These are phyloP conservation scores for Notoglanidium macrostoma DNA, from an alignment of 2,797 vertebrate species.

Conservation along the genomic window DNA sequence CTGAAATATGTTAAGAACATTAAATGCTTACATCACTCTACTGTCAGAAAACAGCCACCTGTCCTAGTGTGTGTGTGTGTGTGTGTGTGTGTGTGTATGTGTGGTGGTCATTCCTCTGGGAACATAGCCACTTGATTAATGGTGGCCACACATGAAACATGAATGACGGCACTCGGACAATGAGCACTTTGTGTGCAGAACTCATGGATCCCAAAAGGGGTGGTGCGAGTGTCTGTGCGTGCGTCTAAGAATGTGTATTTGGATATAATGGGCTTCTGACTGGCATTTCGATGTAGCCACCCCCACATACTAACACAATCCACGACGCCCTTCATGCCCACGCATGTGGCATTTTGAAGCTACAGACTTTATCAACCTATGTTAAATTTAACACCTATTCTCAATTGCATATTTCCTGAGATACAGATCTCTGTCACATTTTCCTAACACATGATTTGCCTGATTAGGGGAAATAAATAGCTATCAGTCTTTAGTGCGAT, in stretches of 20 bases:
- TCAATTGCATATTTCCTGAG: not conserved
- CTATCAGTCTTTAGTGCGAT: not conserved
- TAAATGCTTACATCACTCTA: slow-evolving; percentile 50
- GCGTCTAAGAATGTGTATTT: slow-evolving; percentile 21
- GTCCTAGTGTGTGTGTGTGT: slow-evolving; percentile 21
- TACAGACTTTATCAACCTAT: slow-evolving; percentile 46
- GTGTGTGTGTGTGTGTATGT: slow-evolving; percentile 30
- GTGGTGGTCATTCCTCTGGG: slow-evolving; percentile 62
- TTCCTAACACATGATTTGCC: slow-evolving; percentile 3
- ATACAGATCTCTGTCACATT: slow-evolving; percentile 15
- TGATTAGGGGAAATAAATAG: not conserved
- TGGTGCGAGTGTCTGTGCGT: not conserved
- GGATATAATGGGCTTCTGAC: slow-evolving; percentile 39
- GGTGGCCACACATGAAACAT: slow-evolving; percentile 64
- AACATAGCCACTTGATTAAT: slow-evolving; percentile 51
- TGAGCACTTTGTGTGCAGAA: slow-evolving; percentile 70
- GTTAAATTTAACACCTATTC: slow-evolving; percentile 39
- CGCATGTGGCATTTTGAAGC: slow-evolving; percentile 39
- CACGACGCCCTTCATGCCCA: slow-evolving; percentile 30
- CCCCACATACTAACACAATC: slow-evolving; percentile 43
- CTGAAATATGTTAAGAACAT: not conserved
- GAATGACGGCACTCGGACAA: slow-evolving; percentile 72
- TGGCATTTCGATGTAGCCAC: slow-evolving; percentile 36
- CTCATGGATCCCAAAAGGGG: slow-evolving; percentile 47
- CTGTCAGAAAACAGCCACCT: slow-evolving; percentile 38